Evolutionary conservation across 2,888 invertebrate genomes (phyloP), one percentile per base, ranked within the genome.

Genomic region (Drosophila parthenogenetica): DNA sequence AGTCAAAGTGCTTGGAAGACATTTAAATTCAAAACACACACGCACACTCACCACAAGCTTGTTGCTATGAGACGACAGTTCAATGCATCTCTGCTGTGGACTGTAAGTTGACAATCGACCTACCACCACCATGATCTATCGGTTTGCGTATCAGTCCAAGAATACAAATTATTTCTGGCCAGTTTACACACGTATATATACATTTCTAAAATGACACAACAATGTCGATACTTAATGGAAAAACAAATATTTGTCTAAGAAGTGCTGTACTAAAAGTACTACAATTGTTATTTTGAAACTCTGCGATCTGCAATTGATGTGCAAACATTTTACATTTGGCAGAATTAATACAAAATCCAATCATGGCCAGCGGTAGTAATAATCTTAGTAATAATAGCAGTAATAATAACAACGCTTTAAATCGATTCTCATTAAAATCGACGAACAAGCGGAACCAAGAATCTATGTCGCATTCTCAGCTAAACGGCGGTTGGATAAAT

Each of bases 401-500:
- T 58, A 72, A 54, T 53, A 77, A 65, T 29, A 86, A 85, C 78
- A 91, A 89, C 73, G 82, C 90, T 3, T 65, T 80, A 25, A 80
- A 89, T 73, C 75, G 90, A 55, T 79, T 90, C 60, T 81, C 85
- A 51, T 71, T 90, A 13, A 91, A 90, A 68, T 75, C 88, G 17
- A 95, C 95, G 74, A 93, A 94, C 71, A 96, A 96, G 93, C 94
- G 96, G 89, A 94, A 95, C 92, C 95, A 95, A 90, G 96, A 96
- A 91, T 94, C 94, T 90, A 95, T 96, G 94, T 94, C 95, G 74
- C 95, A 96, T 85, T 95, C 96, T 59, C 96, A 97, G 93, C 95
- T 96, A 43, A 96, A 95, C 92, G 94, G 96, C 89, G 94, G 96
- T 89, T 97, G 97, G 97, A 96, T 96, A 94, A 96, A 96, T 92